Conservation (phyloP, 64 coral and sea anemone species). For the Pocillopora verrucosa region DNA sequence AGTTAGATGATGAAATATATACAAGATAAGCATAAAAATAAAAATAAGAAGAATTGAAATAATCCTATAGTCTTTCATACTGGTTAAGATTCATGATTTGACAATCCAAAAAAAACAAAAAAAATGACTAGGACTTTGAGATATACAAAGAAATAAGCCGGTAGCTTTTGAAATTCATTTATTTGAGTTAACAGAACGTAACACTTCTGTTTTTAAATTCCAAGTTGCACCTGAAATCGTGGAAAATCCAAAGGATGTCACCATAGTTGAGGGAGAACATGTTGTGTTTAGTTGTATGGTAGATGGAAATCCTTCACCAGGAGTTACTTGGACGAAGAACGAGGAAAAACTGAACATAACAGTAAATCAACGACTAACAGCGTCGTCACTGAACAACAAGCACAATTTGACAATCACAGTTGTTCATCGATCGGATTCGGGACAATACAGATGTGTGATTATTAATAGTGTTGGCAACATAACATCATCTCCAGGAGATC, state of each 20-base stretch:
- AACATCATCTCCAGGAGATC: too few relatives aligned
- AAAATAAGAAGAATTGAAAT: too few relatives aligned
- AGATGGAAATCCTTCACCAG: conserved; percentile 23
- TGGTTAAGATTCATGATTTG: too few relatives aligned
- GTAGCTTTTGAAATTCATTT: too few relatives aligned
- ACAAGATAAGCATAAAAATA: too few relatives aligned
- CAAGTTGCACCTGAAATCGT: neutral
- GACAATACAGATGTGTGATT: neutral
- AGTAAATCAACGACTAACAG: neutral
- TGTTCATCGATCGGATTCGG: neutral
- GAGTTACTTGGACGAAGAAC: conserved; percentile 24
- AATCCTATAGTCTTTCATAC: too few relatives aligned
- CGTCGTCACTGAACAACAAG: neutral
- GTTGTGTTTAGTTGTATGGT: conserved; percentile 3
- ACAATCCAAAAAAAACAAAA: too few relatives aligned
- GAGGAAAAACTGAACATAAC: neutral
- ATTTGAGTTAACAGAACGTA: too few relatives aligned
- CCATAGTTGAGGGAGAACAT: neutral
- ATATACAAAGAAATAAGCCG: too few relatives aligned
- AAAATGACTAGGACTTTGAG: too few relatives aligned
- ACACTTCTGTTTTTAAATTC: neutral
- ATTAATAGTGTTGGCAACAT: too few relatives aligned
- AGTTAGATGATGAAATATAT: too few relatives aligned
- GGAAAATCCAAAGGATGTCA: neutral
- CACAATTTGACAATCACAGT: neutral